These are phyloP conservation scores for Huso huso DNA, from an alignment of 2,797 vertebrate species.

Conservation along the genomic window DNA sequence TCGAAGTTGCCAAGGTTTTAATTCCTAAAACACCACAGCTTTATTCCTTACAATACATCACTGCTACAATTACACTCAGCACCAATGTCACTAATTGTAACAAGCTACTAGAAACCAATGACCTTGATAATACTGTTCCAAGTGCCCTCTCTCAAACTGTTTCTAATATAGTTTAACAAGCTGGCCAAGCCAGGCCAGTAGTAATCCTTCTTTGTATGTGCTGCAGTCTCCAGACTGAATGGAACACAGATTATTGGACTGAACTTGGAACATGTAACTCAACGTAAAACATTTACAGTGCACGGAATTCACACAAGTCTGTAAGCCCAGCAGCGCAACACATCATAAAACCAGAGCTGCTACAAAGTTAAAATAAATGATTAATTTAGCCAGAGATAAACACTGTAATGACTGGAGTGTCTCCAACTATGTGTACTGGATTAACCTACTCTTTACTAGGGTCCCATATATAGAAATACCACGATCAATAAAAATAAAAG, in stretches of 20 bases:
- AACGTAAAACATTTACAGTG: too few species aligned
- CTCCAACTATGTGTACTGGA: too few species aligned
- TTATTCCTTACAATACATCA: background rate
- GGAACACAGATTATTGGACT: constrained; percentile 13
- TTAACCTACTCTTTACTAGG: too few species aligned
- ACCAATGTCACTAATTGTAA: background rate
- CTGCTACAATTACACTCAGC: background rate
- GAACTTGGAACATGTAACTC: constrained; percentile 17
- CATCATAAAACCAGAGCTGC: too few species aligned
- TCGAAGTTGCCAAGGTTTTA: too few species aligned
- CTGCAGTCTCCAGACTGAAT: constrained; percentile 20
- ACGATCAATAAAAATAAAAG: too few species aligned
- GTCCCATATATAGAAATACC: too few species aligned
- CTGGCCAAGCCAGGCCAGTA: constrained; percentile 17
- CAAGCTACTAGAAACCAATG: background rate
- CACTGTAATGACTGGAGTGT: too few species aligned
- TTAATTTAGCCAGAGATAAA: too few species aligned
- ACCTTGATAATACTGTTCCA: background rate
- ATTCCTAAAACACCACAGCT: too few species aligned
- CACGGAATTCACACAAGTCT: constrained; percentile 2
- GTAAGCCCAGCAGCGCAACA: too few species aligned
- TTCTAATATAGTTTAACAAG: constrained; percentile 25
- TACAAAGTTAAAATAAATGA: too few species aligned
- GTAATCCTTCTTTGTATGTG: constrained; percentile 11
- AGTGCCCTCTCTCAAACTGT: constrained; percentile 28